Conservation (phyloP, 2,888 invertebrate genomes). For the Drosophila buzzatii region DNA sequence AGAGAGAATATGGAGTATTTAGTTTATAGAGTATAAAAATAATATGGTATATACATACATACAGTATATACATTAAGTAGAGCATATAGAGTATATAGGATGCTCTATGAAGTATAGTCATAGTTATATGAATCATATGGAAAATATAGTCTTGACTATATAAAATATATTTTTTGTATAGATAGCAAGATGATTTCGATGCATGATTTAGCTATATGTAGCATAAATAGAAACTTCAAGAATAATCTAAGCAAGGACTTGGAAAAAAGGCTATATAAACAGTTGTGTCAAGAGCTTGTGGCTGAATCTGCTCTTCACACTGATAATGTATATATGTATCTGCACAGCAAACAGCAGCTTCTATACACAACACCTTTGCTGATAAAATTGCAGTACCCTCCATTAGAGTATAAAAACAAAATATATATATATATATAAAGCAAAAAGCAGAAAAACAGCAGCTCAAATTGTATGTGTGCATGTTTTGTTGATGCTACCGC, state of each 20-base stretch:
- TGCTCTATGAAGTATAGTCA: too few relatives aligned
- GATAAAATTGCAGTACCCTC: neutral
- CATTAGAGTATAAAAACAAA: slow-evolving; percentile 10
- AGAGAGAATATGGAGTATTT: neutral
- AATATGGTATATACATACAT: too few relatives aligned
- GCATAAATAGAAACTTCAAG: too few relatives aligned
- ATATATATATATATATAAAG: slow-evolving; percentile 17
- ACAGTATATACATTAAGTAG: neutral
- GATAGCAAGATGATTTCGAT: too few relatives aligned
- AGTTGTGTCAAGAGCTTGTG: too few relatives aligned
- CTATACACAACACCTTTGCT: neutral
- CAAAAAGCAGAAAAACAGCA: slow-evolving; percentile 28
- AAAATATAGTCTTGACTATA: too few relatives aligned
- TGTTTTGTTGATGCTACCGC: slow-evolving; percentile 46
- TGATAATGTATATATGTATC: neutral
- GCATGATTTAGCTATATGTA: too few relatives aligned
- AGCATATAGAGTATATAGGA: neutral
- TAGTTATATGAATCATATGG: too few relatives aligned
- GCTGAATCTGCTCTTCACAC: too few relatives aligned
- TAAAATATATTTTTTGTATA: too few relatives aligned
- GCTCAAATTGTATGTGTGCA: slow-evolving; percentile 51
- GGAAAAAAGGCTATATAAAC: too few relatives aligned
- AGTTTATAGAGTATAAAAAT: neutral
- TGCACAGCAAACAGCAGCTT: neutral
- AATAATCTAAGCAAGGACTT: too few relatives aligned